phyloP scores from a whole-genome alignment of 2,888 invertebrate genomes.

The Tetramorium bicarinatum region DNA sequence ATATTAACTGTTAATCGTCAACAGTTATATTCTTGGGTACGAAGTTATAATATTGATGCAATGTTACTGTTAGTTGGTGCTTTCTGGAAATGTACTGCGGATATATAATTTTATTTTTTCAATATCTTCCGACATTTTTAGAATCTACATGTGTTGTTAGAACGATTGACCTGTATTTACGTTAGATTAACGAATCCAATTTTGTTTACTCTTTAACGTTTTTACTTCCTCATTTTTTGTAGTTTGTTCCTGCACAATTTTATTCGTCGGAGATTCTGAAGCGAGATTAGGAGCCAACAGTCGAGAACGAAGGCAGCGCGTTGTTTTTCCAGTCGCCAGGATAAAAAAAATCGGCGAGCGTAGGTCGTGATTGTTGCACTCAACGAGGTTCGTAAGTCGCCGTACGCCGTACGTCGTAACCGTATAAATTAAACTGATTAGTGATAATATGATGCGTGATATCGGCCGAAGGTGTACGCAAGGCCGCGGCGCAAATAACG shows the following conservation, averaged over 20 bases:
- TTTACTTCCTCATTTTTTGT: not conserved
- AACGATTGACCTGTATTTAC: not conserved
- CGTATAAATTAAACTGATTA: slow-evolving; percentile 38
- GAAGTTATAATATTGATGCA: too few species aligned
- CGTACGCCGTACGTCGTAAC: not conserved
- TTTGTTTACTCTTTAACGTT: not conserved
- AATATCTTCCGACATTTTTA: too few species aligned
- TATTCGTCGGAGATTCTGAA: not conserved
- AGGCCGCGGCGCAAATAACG: not conserved
- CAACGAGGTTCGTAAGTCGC: not conserved
- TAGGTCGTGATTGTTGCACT: not conserved
- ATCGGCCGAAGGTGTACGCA: slow-evolving; percentile 8
- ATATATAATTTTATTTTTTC: too few species aligned
- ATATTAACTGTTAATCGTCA: too few species aligned
- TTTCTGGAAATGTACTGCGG: too few species aligned
- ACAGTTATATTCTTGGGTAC: too few species aligned
- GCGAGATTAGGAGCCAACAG: too few species aligned
- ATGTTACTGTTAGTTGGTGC: too few species aligned
- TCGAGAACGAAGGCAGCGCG: too few species aligned
- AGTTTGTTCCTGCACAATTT: not conserved
- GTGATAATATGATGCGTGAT: slow-evolving; percentile 30
- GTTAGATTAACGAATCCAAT: not conserved
- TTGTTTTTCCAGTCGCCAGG: not conserved
- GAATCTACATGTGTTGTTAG: too few species aligned
- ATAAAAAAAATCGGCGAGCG: slow-evolving; percentile 5